phyloP scores from a whole-genome alignment of 2,113 vertebrate genomes.

The Amblyornis subalaris region DNA sequence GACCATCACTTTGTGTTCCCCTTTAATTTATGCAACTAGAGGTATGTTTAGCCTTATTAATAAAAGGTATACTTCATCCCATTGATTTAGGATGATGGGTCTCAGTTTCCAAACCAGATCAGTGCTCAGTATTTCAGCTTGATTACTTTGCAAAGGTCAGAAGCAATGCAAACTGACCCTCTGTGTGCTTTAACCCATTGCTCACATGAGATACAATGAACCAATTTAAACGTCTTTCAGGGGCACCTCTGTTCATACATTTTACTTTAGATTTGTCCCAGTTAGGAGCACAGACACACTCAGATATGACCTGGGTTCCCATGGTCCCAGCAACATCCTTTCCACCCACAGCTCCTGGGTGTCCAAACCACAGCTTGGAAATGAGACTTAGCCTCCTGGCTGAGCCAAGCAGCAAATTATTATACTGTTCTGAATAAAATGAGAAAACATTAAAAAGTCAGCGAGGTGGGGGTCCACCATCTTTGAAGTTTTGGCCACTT shows the following conservation, averaged over 20 bases:
- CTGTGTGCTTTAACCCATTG: background rate
- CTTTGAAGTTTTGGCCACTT: background rate
- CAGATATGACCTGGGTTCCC: background rate
- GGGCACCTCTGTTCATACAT: fast-evolving
- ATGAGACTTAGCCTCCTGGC: background rate
- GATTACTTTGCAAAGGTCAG: background rate
- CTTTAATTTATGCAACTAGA: background rate
- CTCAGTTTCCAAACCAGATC: background rate
- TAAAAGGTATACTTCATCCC: background rate
- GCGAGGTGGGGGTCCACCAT: fast-evolving
- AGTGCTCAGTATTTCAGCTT: background rate
- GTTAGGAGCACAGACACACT: background rate
- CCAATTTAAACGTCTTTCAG: background rate
- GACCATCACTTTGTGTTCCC: background rate
- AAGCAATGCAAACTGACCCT: background rate
- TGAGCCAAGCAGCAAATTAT: background rate
- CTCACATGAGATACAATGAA: background rate
- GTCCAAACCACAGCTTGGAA: background rate
- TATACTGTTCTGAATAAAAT: background rate
- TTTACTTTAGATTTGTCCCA: background rate
- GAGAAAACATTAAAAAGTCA: background rate
- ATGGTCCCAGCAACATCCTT: background rate
- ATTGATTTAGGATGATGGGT: background rate
- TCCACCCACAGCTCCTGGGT: background rate
- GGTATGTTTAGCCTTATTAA: background rate